Evolutionary conservation across 2,888 invertebrate species (phyloP).

Genomic region (Tiphia femorata): DNA sequence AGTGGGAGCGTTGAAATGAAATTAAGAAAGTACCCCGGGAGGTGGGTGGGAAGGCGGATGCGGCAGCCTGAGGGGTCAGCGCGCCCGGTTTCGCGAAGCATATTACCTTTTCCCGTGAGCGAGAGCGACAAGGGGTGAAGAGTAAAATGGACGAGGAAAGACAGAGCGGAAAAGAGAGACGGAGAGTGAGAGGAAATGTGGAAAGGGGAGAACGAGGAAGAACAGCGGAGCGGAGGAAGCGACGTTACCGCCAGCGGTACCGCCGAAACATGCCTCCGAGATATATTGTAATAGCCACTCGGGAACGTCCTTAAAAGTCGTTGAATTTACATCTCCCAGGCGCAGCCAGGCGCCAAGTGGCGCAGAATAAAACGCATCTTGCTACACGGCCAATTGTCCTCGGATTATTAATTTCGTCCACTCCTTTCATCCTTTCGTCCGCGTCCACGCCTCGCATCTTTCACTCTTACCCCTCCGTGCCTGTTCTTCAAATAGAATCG

Average conservation of each 20-base stretch:
- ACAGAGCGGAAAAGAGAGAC: not conserved
- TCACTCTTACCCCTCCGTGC: not conserved
- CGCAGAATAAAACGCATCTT: constrained; percentile 26
- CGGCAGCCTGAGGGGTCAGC: too few species aligned
- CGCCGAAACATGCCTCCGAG: constrained; percentile 7
- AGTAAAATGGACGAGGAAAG: not conserved
- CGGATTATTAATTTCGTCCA: constrained; percentile 47
- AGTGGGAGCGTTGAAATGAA: constrained; percentile 27
- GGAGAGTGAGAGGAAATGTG: constrained; percentile 2
- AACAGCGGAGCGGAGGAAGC: not conserved
- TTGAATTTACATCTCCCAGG: constrained; percentile 39
- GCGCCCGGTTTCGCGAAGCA: constrained; percentile 22
- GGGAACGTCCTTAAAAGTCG: constrained; percentile 28
- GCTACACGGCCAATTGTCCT: constrained; percentile 40
- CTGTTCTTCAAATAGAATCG: too few species aligned
- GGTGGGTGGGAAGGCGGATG: too few species aligned
- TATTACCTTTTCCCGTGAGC: constrained; percentile 27
- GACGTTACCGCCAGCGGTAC: not conserved
- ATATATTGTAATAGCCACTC: constrained; percentile 37
- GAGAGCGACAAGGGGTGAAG: not conserved
- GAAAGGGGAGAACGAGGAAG: not conserved
- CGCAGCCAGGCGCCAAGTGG: constrained; percentile 21
- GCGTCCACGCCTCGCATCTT: not conserved
- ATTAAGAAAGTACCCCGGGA: constrained; percentile 38
- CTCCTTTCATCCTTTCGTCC: not conserved